Evolutionary conservation across 2,113 vertebrate species (phyloP), one percentile per base, ranked within the genome.

Genomic region (Melanerpes formicivorus): DNA sequence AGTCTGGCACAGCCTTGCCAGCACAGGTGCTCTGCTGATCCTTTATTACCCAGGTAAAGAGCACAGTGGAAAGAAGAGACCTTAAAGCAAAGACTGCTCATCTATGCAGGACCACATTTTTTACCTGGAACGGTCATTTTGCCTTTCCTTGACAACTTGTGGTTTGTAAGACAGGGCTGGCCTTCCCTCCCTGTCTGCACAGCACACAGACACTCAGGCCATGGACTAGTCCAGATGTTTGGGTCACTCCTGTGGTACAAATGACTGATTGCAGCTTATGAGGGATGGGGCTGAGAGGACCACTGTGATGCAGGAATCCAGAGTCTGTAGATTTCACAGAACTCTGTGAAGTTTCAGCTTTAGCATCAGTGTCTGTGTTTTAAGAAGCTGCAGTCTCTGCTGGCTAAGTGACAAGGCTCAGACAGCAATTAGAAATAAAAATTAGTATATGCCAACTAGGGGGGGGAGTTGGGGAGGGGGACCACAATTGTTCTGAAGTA

Each of bases 391-490:
- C 54, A 80, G 73, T 27, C 42, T 74, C 23, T 69, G 62, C 73
- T 88, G 54, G 46, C 17, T 90, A 60, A 30, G 62, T 90, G 62
- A 48, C 62, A 86, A 21, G 86, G 65, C 25, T 93, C 50, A 82
- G 77, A 18, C 69, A 93, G 30, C 65, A 91, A 64, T 90, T 52
- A 80, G 27, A 74, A 90, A 92, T 93, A 52, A 86, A 80, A 90
- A 78, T 13, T 63, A 90, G 71, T 48, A 60, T 60, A 42, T 30
- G 37, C 48, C 77, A 88, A 27, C 23, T 1, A 1, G 26, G 25
- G 22, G 8, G 29, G 30, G 27, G 56, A 4, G 11, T 22, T 23
- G 22, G 23, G 14, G 32, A 34, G 60, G 32, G n/a, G 11, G 11
- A 34, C 5, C 11, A 9, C 30, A 83, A 42, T 79, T 92, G 66